phyloP scores from a whole-genome alignment of 2,797 vertebrate genomes.

The Novumbra hubbsi region DNA sequence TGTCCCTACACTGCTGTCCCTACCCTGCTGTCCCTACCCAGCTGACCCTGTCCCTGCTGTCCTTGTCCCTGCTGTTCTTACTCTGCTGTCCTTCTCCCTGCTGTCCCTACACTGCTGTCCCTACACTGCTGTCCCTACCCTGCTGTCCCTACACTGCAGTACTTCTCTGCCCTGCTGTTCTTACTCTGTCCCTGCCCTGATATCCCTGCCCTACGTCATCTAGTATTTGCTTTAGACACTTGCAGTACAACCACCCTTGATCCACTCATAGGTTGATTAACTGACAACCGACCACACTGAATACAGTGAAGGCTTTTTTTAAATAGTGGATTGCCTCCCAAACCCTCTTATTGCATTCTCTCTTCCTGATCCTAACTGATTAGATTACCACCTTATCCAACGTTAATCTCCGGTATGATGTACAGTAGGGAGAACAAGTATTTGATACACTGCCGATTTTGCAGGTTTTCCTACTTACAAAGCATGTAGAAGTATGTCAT shows the following conservation, averaged over 20 bases:
- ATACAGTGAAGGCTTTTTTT: background rate
- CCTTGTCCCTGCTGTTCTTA: no score
- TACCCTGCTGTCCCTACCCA: background rate
- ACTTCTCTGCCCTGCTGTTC: background rate
- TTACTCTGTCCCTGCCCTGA: no score
- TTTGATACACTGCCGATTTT: no score
- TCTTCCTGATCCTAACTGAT: slow-evolving; percentile 54
- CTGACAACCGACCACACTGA: background rate
- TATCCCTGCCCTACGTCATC: no score
- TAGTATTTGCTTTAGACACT: background rate
- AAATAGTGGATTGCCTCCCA: slow-evolving; percentile 12
- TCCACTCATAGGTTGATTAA: background rate
- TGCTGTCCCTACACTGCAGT: background rate
- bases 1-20: background rate
- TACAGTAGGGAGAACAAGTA: no score
- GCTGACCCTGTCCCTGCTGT: no score
- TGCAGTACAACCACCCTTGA: no score
- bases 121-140: background rate
- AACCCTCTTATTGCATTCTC: background rate
- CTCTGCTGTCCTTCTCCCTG: background rate
- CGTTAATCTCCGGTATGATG: slow-evolving; percentile 57
- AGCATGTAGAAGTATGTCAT: no score
- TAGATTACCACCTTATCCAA: slow-evolving; percentile 38
- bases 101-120: background rate
- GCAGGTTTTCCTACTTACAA: no score